A percentile compares a stretch with the other conserved stretches of the same genome.
Conservation (phyloP, 2,797 vertebrate genomes). For the Phaenicophaeus curvirostris region DNA sequence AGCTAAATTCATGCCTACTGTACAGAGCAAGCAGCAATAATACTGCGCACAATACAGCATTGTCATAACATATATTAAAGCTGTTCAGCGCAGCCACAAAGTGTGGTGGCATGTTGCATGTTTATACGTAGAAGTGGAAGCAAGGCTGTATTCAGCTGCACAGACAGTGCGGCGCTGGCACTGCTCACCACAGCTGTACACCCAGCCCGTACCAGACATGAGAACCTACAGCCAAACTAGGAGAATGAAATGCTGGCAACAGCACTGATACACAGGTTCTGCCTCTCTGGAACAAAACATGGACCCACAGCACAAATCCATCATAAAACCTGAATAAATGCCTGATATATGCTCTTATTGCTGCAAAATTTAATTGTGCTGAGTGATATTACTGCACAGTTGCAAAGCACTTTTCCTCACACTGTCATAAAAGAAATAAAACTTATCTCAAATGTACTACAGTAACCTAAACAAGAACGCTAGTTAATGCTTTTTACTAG, state of each 20-base stretch:
- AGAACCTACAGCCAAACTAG: neutral
- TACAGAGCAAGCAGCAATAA: neutral
- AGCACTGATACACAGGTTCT: rapidly evolving
- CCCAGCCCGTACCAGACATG: neutral
- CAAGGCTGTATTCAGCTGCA: neutral
- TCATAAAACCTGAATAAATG: neutral
- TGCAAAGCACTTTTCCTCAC: neutral
- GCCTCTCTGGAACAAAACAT: rapidly evolving
- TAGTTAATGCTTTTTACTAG: neutral
- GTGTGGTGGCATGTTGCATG: neutral
- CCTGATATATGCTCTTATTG: neutral
- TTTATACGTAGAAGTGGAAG: neutral
- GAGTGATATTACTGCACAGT: neutral
- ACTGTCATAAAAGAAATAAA: neutral
- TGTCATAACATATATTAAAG: neutral
- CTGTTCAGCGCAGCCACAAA: neutral
- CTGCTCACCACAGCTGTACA: neutral
- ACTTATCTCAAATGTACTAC: neutral
- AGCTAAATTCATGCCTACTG: slow-evolving; percentile 7
- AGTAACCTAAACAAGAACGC: neutral
- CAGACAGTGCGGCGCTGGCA: neutral
- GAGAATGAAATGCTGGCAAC: rapidly evolving
- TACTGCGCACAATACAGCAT: neutral
- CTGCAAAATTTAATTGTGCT: neutral
- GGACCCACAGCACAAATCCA: neutral